Conservation (phyloP, 1,140 invertebrate species). For the Drosophila serrata region DNA sequence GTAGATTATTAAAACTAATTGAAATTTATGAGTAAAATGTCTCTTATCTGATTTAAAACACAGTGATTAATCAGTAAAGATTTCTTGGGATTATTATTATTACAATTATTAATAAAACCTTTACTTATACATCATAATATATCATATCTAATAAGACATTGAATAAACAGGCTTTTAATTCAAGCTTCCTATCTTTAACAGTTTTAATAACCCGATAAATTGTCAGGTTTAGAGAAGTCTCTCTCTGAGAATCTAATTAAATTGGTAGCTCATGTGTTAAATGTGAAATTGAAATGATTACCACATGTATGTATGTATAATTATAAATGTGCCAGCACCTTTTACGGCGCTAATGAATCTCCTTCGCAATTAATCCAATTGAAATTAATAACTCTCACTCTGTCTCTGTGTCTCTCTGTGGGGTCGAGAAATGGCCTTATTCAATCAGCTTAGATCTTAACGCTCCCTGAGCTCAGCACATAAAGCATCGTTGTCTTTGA, state of each 20-base stretch:
- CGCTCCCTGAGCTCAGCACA: constrained; percentile 14
- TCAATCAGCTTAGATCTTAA: constrained; percentile 31
- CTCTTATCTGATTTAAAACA: neutral
- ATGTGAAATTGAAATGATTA: constrained; percentile 10
- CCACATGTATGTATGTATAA: neutral
- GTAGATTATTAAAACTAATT: neutral
- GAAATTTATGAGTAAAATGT: neutral
- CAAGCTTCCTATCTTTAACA: neutral
- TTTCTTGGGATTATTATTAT: too few species aligned
- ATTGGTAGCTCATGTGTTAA: constrained; percentile 3
- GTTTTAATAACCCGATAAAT: neutral
- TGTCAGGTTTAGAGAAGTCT: neutral
- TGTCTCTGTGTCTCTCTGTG: neutral
- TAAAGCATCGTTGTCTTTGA: constrained; percentile 4
- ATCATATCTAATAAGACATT: neutral
- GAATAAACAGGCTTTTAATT: neutral
- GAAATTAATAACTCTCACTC: constrained; percentile 15
- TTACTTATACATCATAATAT: too few species aligned
- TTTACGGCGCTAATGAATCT: constrained; percentile 11
- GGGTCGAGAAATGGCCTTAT: constrained; percentile 7
- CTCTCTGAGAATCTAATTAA: constrained; percentile 7
- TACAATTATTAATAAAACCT: too few species aligned
- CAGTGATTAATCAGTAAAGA: neutral
- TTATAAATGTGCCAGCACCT: constrained; percentile 7
- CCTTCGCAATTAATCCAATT: constrained; percentile 19